Conservation (phyloP, 2,113 vertebrate species). For the Mesocricetus auratus region DNA sequence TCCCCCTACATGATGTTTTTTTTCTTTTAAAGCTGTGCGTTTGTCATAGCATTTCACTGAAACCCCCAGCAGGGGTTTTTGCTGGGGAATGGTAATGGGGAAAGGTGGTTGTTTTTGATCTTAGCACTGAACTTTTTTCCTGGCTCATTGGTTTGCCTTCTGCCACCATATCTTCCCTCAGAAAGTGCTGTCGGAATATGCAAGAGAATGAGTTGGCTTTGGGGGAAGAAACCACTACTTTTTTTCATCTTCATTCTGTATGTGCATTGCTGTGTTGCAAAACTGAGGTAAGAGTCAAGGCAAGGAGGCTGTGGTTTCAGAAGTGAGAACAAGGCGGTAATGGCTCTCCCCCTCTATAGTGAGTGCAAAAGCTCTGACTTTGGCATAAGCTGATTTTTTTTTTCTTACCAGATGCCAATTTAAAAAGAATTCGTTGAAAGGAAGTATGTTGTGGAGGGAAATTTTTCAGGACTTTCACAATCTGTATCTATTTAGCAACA, state of each 20-base stretch:
- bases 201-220: not conserved
- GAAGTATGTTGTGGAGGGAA: conserved; percentile 34
- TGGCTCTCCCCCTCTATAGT: not conserved
- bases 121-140: not conserved
- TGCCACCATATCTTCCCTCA: not conserved
- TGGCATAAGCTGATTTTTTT: conserved; percentile 16
- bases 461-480: conserved; percentile 10
- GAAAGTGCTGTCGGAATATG: not conserved
- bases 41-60: not conserved
- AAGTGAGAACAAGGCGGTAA: conserved; percentile 43
- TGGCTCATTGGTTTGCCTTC: not conserved
- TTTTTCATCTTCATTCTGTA: not conserved
- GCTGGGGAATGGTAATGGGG: not conserved
- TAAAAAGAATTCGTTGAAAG: conserved; percentile 58
- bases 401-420: not conserved
- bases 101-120: not conserved
- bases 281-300: conserved; percentile 48
- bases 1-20: not conserved
- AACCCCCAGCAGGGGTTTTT: not conserved
- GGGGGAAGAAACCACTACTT: not conserved
- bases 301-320: conserved; percentile 44
- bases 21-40: not conserved
- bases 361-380: conserved; percentile 47
- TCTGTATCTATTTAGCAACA: conserved; percentile 45
- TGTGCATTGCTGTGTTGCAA: not conserved